These are phyloP conservation scores for Corticium candelabrum DNA, from an alignment of 37 sponge, comb jelly and placozoan genomes.

Conservation along the genomic window DNA sequence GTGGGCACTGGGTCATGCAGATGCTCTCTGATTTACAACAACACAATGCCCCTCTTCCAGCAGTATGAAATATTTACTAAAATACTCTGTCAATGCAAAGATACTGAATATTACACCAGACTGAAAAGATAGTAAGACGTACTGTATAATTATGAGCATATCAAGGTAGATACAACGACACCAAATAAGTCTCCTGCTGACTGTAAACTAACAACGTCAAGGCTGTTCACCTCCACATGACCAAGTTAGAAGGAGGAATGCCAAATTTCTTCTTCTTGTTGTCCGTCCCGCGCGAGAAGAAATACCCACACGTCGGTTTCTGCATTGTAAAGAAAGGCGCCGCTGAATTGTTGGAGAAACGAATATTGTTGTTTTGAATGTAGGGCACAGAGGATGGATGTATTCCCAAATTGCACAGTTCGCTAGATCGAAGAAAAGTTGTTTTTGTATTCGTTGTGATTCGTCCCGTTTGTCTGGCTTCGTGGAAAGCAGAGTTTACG, in stretches of 20 bases:
- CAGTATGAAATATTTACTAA: too few relatives aligned
- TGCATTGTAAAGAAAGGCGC: slow-evolving; percentile 55
- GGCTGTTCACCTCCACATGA: slow-evolving; percentile 56
- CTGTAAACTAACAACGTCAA: too few relatives aligned
- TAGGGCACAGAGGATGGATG: neutral
- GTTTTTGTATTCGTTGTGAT: neutral
- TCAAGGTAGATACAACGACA: too few relatives aligned
- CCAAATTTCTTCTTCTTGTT: slow-evolving; percentile 54
- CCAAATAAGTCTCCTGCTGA: too few relatives aligned
- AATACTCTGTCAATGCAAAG: too few relatives aligned
- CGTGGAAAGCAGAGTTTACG: neutral
- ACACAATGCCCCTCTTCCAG: too few relatives aligned
- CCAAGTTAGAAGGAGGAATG: slow-evolving; percentile 49
- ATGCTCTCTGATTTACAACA: too few relatives aligned
- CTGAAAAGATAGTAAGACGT: too few relatives aligned
- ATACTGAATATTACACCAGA: too few relatives aligned
- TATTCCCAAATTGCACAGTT: neutral
- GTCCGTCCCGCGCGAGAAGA: slow-evolving; percentile 54
- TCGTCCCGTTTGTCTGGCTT: neutral
- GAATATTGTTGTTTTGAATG: neutral
- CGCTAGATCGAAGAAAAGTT: neutral
- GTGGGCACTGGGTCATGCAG: too few relatives aligned
- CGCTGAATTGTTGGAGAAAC: slow-evolving; percentile 20
- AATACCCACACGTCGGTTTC: slow-evolving; percentile 78
- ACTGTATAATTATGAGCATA: too few relatives aligned